These are phyloP conservation scores for Conus ventricosus DNA, from an alignment of 1,140 invertebrate species.

Conservation along the genomic window DNA sequence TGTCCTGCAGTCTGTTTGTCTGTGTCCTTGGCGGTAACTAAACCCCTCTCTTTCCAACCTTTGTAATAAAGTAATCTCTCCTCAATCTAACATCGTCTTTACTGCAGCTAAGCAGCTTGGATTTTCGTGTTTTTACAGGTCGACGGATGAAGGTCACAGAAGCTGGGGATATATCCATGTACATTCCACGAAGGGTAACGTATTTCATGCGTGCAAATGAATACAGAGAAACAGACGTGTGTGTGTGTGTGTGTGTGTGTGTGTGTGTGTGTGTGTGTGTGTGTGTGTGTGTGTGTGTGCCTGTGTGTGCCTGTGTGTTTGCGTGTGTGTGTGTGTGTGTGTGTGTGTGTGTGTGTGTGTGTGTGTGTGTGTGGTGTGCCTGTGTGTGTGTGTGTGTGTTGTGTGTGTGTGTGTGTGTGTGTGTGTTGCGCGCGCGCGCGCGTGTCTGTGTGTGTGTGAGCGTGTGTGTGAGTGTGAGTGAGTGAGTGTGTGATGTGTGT, in stretches of 20 bases:
- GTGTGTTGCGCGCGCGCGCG: too few relatives aligned
- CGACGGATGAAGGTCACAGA: slow-evolving; percentile 26
- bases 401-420: slow-evolving; percentile 8
- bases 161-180: slow-evolving; percentile 28
- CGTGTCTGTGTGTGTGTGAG: neutral
- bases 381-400: slow-evolving; percentile 8
- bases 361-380: neutral
- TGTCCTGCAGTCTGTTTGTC: too few relatives aligned
- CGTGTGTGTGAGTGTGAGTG: neutral
- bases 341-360: too few relatives aligned
- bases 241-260: neutral
- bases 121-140: neutral
- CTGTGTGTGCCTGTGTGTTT: too few relatives aligned
- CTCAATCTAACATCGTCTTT: too few relatives aligned
- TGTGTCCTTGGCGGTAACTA: too few relatives aligned
- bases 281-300: neutral
- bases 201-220: neutral
- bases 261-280: neutral
- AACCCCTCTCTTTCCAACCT: too few relatives aligned
- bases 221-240: neutral
- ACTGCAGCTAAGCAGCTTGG: too few relatives aligned
- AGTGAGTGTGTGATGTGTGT: neutral
- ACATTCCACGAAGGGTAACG: slow-evolving; percentile 30
- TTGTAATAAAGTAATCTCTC: too few relatives aligned
- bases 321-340: too few relatives aligned